These are phyloP conservation scores for Melanotaenia pygmaea DNA, from an alignment of 2,797 vertebrate genomes.

Conservation along the genomic window DNA sequence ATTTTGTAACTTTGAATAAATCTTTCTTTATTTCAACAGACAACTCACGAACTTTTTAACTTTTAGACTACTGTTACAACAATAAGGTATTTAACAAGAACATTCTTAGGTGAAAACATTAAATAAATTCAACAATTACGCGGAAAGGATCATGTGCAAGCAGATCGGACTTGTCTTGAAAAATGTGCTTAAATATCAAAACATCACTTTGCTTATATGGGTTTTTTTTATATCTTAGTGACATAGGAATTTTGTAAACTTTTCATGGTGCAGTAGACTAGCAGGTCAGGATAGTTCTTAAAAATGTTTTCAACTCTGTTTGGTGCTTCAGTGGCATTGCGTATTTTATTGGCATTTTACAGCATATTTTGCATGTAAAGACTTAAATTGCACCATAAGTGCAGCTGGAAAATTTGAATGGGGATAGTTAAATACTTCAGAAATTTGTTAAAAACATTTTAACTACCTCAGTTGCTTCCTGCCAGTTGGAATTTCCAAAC, in stretches of 20 bases:
- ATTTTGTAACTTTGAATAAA: slow-evolving; percentile 9
- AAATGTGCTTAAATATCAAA: not conserved
- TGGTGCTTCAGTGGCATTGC: not conserved
- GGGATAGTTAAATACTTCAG: not conserved
- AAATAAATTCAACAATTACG: not conserved
- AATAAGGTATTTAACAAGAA: not conserved
- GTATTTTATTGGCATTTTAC: not conserved
- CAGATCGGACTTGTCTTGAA: not conserved
- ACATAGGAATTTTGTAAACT: not conserved
- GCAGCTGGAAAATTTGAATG: not conserved
- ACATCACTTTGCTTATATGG: not conserved
- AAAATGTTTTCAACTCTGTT: not conserved
- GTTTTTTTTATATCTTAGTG: not conserved
- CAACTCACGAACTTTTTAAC: not conserved
- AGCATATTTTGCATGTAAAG: not conserved
- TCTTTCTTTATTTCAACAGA: not conserved
- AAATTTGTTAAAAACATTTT: not conserved
- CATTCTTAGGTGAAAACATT: not conserved
- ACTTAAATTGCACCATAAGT: not conserved
- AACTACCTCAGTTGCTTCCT: not conserved
- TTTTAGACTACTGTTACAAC: not conserved
- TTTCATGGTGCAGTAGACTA: not conserved
- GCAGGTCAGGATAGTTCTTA: not conserved
- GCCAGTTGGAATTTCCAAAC: not conserved
- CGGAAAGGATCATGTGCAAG: not conserved